Evolutionary conservation across 2,797 vertebrate genomes (phyloP), one percentile per base, ranked within the genome.

Genomic region (Neoniphon sammara): DNA sequence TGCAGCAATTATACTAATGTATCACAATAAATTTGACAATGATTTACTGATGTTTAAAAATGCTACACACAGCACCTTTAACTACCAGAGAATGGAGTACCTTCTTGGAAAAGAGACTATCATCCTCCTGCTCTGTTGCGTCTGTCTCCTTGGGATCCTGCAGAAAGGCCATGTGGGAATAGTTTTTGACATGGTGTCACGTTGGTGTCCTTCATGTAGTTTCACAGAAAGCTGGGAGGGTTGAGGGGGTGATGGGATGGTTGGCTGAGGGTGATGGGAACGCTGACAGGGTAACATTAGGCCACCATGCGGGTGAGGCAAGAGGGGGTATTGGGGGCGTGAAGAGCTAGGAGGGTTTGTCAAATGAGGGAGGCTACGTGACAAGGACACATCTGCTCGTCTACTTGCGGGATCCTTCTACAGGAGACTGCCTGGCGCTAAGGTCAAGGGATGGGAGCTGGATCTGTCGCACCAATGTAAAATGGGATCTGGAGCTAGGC

Each of bases 101-200:
- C 87, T 92, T 85, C 52, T 76, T 72, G 68, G 83, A 73, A 58
- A 67, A 68, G 81, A 66, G 75, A 55, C 73, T 85, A 87, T 67
- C 55, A 47, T 79, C 78, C 59, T 91, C 84, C 79, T 66, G 83
- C 53, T 85, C 81, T 74, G 86, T 49, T 75, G 66, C n/a, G 55
- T 79, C 78, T 62, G 75, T 68, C 66, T 89, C 78, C 75, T 87
- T 80, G 0, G 44, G 69, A 42, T 90, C 90, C 89, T 89, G 85
- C 66, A 71, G 81, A 89, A 75, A 86, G 34, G 79, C 67, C 75
- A 65, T 36, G 84, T 64, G 70, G 77, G 57, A 71, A 79, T 47
- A 71, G 73, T 83, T 88, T 89, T 69, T 85, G 76, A 85, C 68
- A 82, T 30, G 46, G 23, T 74, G 57, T 77, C 14, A 34, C 57